phyloP scores from a whole-genome alignment of 23 tunicate species.

The Halocynthia aurantium region DNA sequence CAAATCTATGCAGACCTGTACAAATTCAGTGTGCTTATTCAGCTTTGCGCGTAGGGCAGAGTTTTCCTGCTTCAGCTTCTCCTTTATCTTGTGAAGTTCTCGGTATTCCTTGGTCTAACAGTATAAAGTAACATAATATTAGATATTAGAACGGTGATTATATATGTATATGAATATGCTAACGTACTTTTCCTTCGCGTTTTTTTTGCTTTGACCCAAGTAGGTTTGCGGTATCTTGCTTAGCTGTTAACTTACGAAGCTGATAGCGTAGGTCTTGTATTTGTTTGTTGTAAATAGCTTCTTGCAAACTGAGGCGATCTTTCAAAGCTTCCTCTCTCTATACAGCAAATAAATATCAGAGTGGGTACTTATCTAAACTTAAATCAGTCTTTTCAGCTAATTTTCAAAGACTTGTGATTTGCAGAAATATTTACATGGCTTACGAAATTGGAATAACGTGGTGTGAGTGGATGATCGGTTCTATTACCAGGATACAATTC shows the following conservation, averaged over 20 bases:
- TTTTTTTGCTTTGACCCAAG: too few relatives aligned
- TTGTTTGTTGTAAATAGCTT: conserved; percentile 25
- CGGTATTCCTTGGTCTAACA: neutral
- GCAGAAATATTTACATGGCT: too few relatives aligned
- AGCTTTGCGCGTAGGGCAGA: conserved; percentile 2
- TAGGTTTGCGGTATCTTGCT: neutral
- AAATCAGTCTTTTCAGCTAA: too few relatives aligned
- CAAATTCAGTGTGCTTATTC: conserved; percentile 5
- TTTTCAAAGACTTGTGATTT: too few relatives aligned
- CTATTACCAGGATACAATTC: too few relatives aligned
- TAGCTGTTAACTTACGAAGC: neutral
- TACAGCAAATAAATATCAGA: neutral
- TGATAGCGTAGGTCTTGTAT: neutral
- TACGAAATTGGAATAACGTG: too few relatives aligned
- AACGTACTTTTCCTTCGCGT: too few relatives aligned
- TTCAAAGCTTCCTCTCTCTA: conserved; percentile 36
- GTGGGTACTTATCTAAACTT: too few relatives aligned
- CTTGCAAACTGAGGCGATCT: conserved; percentile 32
- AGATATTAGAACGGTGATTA: too few relatives aligned
- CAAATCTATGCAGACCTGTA: neutral
- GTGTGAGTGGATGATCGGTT: too few relatives aligned
- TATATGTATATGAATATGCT: too few relatives aligned
- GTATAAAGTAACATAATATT: too few relatives aligned
- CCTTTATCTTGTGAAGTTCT: conserved; percentile 3
- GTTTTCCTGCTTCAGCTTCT: conserved; percentile 6